A percentile compares a stretch with the other conserved stretches of the same genome.
Conservation (phyloP, 2,113 vertebrate species). For the Tupaia chinensis region DNA sequence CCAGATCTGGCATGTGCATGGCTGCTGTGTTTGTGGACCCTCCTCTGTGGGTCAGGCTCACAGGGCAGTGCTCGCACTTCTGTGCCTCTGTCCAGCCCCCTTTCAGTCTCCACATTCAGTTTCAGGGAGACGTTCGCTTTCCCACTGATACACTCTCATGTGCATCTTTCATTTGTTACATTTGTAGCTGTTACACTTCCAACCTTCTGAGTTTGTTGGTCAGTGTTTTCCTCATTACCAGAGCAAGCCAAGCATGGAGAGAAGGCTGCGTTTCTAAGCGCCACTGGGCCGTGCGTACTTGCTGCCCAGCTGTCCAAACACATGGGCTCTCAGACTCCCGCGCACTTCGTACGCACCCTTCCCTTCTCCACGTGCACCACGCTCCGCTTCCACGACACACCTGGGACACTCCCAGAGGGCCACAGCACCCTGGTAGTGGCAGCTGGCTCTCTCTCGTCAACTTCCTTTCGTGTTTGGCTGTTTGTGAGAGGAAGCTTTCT, state of each 20-base stretch:
- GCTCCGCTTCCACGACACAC: neutral
- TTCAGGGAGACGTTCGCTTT: neutral
- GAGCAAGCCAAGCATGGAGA: neutral
- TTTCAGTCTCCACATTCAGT: too few relatives aligned
- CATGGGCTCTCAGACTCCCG: too few relatives aligned
- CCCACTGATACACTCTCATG: neutral
- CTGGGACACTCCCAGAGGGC: neutral
- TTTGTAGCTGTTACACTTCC: neutral
- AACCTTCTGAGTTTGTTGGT: neutral
- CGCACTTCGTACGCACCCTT: neutral
- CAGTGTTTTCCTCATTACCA: conserved; percentile 6
- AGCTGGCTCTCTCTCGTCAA: neutral
- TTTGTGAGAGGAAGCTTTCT: neutral
- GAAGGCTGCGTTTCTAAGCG: neutral
- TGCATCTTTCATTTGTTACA: conserved; percentile 3
- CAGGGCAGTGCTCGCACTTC: too few relatives aligned
- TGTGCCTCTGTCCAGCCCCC: too few relatives aligned
- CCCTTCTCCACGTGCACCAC: neutral
- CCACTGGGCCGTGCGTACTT: neutral
- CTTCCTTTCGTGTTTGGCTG: conserved; percentile 1
- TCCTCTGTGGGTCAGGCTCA: too few relatives aligned
- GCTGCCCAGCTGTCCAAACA: neutral
- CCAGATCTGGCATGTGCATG: too few relatives aligned
- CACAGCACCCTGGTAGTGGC: neutral
- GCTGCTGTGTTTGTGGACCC: too few relatives aligned